Evolutionary conservation across 2,797 vertebrate species (phyloP).

Genomic region (Anas bernieri): DNA sequence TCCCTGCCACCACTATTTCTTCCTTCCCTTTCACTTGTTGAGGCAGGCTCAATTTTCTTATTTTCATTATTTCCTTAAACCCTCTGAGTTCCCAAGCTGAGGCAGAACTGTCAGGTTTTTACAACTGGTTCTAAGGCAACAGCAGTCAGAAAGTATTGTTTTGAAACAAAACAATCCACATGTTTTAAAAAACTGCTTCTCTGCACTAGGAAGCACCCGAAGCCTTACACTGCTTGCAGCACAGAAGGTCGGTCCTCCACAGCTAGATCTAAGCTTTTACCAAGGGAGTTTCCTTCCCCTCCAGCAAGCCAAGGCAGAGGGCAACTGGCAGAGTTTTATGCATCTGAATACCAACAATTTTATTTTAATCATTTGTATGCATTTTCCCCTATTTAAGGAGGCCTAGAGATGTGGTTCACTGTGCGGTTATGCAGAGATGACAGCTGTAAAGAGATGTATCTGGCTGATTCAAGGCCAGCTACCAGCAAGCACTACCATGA

Average conservation of each 20-base stretch:
- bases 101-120: neutral
- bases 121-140: neutral
- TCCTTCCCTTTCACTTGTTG: neutral
- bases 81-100: neutral
- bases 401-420: neutral
- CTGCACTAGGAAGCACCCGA: neutral
- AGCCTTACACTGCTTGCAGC: neutral
- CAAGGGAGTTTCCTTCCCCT: slow-evolving; percentile 15
- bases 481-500: neutral
- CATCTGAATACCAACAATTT: neutral
- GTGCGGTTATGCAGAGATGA: neutral
- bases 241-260: neutral
- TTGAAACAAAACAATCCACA: neutral
- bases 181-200: neutral
- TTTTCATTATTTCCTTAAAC: neutral
- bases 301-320: neutral
- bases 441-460: neutral
- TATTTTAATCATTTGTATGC: neutral
- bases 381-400: neutral
- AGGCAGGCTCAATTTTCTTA: neutral
- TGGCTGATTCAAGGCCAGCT: neutral
- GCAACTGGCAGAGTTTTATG: neutral
- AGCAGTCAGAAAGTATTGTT: neutral
- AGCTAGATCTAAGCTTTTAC: neutral
- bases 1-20: neutral